These are phyloP conservation scores for Julus scandinavius DNA, from an alignment of 2,888 invertebrate species.

Conservation along the genomic window DNA sequence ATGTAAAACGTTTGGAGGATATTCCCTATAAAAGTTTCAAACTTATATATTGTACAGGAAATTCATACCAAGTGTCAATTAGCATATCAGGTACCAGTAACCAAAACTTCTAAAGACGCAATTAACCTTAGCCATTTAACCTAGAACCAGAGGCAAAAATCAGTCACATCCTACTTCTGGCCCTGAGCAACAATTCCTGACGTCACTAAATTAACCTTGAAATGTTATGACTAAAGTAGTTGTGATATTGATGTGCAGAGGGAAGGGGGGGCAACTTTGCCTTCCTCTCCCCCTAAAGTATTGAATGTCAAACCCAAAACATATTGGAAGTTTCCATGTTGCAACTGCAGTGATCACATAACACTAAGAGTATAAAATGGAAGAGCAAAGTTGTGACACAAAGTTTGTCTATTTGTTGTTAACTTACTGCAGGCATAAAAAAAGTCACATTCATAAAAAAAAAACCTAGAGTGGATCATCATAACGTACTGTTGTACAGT, in stretches of 20 bases:
- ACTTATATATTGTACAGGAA: no score
- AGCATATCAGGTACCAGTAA: neutral
- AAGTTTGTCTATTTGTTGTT: neutral
- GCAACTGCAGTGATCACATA: no score
- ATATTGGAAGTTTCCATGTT: neutral
- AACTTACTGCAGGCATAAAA: no score
- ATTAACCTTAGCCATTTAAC: slow-evolving; percentile 10
- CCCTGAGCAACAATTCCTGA: neutral
- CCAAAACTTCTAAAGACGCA: neutral
- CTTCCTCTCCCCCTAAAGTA: neutral
- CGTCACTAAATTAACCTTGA: neutral
- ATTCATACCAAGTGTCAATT: neutral
- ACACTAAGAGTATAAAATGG: neutral
- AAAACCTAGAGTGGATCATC: no score
- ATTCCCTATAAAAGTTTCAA: neutral
- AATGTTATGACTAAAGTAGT: neutral
- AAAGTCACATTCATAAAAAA: no score
- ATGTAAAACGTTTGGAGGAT: neutral
- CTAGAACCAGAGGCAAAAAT: neutral
- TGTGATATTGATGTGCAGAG: neutral
- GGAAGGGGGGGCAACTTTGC: neutral
- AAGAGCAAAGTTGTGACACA: no score
- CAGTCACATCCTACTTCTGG: neutral
- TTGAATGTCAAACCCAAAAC: neutral
- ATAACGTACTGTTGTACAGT: neutral